phyloP scores from a whole-genome alignment of 2,797 vertebrate genomes.

The Lepidocolaptes lacrymiger region DNA sequence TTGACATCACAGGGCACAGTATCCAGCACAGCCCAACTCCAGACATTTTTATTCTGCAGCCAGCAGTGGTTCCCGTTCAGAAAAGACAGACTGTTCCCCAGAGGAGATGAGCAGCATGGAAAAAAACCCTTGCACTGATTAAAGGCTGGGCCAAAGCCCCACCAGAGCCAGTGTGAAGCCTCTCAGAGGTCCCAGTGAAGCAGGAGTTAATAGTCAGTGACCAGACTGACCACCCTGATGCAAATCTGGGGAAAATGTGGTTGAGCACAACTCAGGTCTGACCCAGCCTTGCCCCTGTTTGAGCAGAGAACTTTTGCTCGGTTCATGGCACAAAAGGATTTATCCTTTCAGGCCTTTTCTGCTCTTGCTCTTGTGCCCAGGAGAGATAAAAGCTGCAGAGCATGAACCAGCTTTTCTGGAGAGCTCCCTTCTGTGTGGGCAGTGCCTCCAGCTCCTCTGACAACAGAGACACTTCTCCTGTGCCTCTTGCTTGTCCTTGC shows the following conservation, averaged over 20 bases:
- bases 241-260: neutral
- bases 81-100: neutral
- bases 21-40: neutral
- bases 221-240: neutral
- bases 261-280: neutral
- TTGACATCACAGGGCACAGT: neutral
- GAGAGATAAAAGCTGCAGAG: neutral
- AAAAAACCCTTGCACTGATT: neutral
- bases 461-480: neutral
- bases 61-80: neutral
- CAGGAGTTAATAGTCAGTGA: neutral
- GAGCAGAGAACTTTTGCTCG: neutral
- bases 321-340: neutral
- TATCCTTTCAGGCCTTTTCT: neutral
- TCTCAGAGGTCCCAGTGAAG: neutral
- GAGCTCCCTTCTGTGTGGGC: neutral
- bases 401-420: neutral
- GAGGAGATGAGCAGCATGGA: neutral
- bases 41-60: neutral
- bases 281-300: neutral
- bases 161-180: neutral
- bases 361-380: neutral
- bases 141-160: neutral
- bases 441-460: neutral
- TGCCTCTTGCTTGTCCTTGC: neutral